Conservation (phyloP, 1,140 invertebrate species). For the Meteorus sp. region DNA sequence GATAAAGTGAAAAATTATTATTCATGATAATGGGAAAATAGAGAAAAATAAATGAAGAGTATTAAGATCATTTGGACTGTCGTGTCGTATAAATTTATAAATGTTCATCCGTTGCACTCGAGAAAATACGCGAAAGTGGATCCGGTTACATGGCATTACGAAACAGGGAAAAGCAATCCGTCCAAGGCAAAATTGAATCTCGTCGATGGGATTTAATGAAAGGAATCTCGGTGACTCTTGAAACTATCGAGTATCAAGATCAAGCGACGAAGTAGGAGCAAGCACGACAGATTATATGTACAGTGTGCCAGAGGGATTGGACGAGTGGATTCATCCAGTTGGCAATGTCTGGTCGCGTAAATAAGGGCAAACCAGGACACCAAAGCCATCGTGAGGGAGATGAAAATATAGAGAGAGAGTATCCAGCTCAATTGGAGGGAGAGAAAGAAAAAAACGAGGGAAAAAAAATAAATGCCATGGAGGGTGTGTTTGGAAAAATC, state of each 20-base stretch:
- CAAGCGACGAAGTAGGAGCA: too few relatives aligned
- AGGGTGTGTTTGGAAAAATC: neutral
- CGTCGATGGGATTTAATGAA: constrained; percentile 51
- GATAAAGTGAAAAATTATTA: too few relatives aligned
- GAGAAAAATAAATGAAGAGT: neutral
- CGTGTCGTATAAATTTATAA: neutral
- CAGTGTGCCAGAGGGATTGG: too few relatives aligned
- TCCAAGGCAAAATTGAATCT: constrained; percentile 55
- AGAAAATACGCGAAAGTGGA: constrained; percentile 26
- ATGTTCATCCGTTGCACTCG: neutral
- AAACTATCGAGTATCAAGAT: constrained; percentile 47
- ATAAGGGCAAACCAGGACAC: too few relatives aligned
- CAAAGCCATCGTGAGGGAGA: too few relatives aligned
- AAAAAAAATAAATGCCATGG: neutral
- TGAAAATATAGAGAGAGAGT: too few relatives aligned
- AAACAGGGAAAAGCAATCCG: constrained; percentile 55
- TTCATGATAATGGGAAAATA: too few relatives aligned
- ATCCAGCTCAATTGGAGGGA: too few relatives aligned
- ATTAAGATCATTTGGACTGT: too few relatives aligned
- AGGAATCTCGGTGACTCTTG: constrained; percentile 38
- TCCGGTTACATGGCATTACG: constrained; percentile 44
- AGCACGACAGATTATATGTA: too few relatives aligned
- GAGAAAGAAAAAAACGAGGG: too few relatives aligned
- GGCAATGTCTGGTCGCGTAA: neutral
- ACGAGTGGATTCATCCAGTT: too few relatives aligned